Evolutionary conservation across 2,797 vertebrate species (phyloP), one percentile per base, ranked within the genome.

Genomic region (Melanitta fusca): DNA sequence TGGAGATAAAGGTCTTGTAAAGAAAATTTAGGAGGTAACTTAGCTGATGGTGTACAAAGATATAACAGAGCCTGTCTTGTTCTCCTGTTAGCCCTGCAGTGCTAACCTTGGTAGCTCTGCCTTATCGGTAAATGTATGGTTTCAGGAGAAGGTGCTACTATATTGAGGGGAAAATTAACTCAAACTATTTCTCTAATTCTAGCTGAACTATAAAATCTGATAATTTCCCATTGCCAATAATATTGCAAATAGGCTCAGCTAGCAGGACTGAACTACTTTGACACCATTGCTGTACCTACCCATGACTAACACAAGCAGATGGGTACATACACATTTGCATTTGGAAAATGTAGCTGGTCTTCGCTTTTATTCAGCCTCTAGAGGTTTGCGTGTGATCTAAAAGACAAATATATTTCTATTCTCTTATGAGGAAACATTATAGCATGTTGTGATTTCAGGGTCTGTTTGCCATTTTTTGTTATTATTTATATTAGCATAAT

Each of bases 221-320:
- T 57, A 14, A 15, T 80, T 77, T 73, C 39, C 25, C 41, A 12
- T 0, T 28, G 39, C 49, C 56, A 66, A 11, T 32, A 82, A 6
- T 17, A 11, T 2, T 68, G n/a, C 58, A 81, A 57, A 60, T 38
- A 79, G 73, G 39, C 45, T 61, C 61, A 78, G 58, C 8, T 43
- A 20, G 39, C 47, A 80, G 56, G 13, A 69, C n/a, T 39, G 71
- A 41, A 9, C 12, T 75, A 36, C 38, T 32, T 54, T 51, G 68
- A 62, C 53, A 61, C 77, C 25, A 4, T 22, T 56, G 85, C 53
- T 80, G 28, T 1, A 45, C 18, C 22, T 56, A 41, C 56, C 61
- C 4, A 0, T 9, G 27, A n/a, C 34, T 30, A 4, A 27, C 11
- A 15, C 5, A 12, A 45, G 10, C 2, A 32, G 28, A 16, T 3